Base-by-base conservation (phyloP, 2,888 invertebrate genomes). In the Chesias legatella region DNA sequence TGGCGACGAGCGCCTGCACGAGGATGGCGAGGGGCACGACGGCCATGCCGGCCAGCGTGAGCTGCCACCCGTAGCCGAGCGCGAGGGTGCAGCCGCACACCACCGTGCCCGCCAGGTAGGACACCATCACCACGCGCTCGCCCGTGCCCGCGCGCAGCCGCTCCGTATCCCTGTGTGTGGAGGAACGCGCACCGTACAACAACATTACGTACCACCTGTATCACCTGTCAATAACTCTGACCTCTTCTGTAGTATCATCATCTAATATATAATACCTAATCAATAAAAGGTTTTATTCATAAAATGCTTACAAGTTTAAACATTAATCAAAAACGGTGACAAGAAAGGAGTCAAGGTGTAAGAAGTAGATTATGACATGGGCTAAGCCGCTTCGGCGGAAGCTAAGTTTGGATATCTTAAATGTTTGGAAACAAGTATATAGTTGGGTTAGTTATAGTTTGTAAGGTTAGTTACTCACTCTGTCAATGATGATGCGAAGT, bases 141-240 rank as follows among this genome's bases (percentile, higher is more conserved):
- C 95, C 94, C 3, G 95, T 93, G 1, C 95, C 96, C 43, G 93
- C 93, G 55, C 93, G 92, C 58, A 96, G 90, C 77, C 93, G 93
- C 49, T 93, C 92, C 65, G 94, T 84, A 70, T 94, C 94, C 54
- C 94, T 94, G 81, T 3, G 17, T 24, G 44, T 26, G 10, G 4
- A 13, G 10, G 20, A 17, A 20, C 9, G 1, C 31, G 9, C 7
- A 6, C 5, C 28, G n/a, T 20, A 34, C n/a, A 7, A 8, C 9
- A 30, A 10, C 21, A 17, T 21, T 2, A 17, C 13, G 13, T 17
- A 2, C 13, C 13, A 5, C 13, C 13, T 17, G 13, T 3, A 2
- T 17, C 13, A 5, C 3, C 13, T 17, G 13, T 3, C 13, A 17
- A 17, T 17, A 3, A 3, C 13, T 3, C 5, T 17, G 13, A n/a